phyloP scores from a whole-genome alignment of 1,140 invertebrate genomes.

The Caerostris darwini region DNA sequence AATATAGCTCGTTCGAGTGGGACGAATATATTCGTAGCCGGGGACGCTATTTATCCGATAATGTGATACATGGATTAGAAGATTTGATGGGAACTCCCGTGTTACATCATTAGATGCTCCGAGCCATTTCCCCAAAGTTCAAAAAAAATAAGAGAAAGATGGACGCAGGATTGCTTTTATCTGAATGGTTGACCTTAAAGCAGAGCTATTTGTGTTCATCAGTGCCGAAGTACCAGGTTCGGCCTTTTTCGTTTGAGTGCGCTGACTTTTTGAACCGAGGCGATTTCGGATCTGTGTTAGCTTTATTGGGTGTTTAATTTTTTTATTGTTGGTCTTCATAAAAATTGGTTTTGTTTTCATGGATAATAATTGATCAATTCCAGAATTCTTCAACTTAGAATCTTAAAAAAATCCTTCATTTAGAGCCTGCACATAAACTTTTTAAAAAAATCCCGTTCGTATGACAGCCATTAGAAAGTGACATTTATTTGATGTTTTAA shows the following conservation, averaged over 20 bases:
- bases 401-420: no score
- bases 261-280: neutral
- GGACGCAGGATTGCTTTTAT: neutral
- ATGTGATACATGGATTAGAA: constrained; percentile 59
- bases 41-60: constrained; percentile 42
- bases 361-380: no score
- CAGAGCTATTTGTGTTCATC: constrained; percentile 33
- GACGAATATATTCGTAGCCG: constrained; percentile 33
- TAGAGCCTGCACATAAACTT: no score
- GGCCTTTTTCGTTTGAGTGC: neutral
- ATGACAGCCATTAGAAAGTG: no score
- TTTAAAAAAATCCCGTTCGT: no score
- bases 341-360: no score
- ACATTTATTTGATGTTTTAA: no score
- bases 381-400: no score
- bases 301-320: neutral
- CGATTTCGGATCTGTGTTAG: neutral
- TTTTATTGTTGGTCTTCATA: neutral
- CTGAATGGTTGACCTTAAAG: neutral
- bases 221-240: neutral
- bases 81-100: constrained; percentile 22
- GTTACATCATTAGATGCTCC: constrained; percentile 30
- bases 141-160: neutral
- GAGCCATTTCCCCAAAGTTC: neutral
- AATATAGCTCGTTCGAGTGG: constrained; percentile 45